Evolutionary conservation across 1,140 invertebrate genomes (phyloP).

Genomic region (Laupala kohalensis): DNA sequence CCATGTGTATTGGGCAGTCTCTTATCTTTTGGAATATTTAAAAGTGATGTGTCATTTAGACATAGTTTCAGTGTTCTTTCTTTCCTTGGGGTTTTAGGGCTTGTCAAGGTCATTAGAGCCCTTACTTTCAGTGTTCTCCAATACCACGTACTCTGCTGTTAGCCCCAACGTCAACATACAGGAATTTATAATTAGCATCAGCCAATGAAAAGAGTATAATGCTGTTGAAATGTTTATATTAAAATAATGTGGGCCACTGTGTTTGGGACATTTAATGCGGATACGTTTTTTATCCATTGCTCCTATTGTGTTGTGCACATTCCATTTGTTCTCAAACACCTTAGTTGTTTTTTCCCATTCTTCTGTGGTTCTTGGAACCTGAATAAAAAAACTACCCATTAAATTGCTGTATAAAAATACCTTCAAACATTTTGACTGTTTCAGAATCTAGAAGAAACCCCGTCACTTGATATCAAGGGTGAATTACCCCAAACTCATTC

Average conservation of each 20-base stretch:
- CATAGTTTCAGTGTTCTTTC: too few species aligned
- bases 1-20: too few species aligned
- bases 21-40: too few species aligned
- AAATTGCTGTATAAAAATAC: too few species aligned
- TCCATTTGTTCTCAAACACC: conserved; percentile 12
- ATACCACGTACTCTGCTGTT: too few species aligned
- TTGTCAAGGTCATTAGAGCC: too few species aligned
- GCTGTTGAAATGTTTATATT: conserved; percentile 24
- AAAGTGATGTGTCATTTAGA: too few species aligned
- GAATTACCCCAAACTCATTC: too few species aligned
- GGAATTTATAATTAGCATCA: not conserved
- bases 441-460: not conserved
- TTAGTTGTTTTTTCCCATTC: conserved; percentile 6
- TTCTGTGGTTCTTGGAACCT: conserved; percentile 1
- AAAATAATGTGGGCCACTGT: conserved; percentile 20
- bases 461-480: not conserved
- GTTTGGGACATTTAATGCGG: conserved; percentile 17
- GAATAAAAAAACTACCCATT: not conserved
- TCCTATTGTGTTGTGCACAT: conserved; percentile 22
- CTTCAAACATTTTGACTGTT: not conserved
- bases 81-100: too few species aligned
- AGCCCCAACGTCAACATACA: not conserved
- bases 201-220: conserved; percentile 19
- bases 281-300: conserved; percentile 22
- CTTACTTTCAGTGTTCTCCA: too few species aligned